Conservation (phyloP, 2,797 vertebrate species). For the Fundulus diaphanus region DNA sequence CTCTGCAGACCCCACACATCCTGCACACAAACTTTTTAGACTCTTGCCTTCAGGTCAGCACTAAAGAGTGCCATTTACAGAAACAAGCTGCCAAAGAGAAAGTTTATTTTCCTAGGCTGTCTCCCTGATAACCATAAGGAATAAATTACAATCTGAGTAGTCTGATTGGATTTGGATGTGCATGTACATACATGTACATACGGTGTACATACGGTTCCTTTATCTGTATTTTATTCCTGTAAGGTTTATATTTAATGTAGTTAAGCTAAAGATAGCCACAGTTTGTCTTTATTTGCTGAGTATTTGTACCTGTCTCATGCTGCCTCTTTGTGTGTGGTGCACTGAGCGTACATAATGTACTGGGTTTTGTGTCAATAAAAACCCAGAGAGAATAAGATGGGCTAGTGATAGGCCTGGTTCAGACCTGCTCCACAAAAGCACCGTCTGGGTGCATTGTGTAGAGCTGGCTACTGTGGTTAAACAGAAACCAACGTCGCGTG, state of each 20-base stretch:
- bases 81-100: too few relatives aligned
- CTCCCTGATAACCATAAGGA: too few relatives aligned
- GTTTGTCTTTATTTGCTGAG: not conserved
- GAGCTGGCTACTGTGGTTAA: constrained; percentile 51
- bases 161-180: too few relatives aligned
- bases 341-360: constrained; percentile 52
- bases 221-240: too few relatives aligned
- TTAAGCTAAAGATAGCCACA: not conserved
- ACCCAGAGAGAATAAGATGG: constrained; percentile 51
- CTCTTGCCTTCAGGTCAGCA: too few relatives aligned
- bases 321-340: constrained; percentile 11
- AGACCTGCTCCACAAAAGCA: constrained; percentile 55
- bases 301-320: not conserved
- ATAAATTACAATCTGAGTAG: too few relatives aligned
- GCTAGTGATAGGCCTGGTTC: constrained; percentile 61
- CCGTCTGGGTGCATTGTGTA: constrained; percentile 59
- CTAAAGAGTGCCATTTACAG: too few relatives aligned
- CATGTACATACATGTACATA: too few relatives aligned
- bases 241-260: constrained; percentile 10
- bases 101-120: too few relatives aligned
- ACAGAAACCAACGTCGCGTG: constrained; percentile 18
- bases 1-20: too few relatives aligned
- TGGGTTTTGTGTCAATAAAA: constrained; percentile 56
- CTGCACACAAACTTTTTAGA: too few relatives aligned
- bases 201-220: too few relatives aligned